These are phyloP conservation scores for Nomada hirtipes DNA, from an alignment of 2,888 invertebrate species.

Conservation along the genomic window DNA sequence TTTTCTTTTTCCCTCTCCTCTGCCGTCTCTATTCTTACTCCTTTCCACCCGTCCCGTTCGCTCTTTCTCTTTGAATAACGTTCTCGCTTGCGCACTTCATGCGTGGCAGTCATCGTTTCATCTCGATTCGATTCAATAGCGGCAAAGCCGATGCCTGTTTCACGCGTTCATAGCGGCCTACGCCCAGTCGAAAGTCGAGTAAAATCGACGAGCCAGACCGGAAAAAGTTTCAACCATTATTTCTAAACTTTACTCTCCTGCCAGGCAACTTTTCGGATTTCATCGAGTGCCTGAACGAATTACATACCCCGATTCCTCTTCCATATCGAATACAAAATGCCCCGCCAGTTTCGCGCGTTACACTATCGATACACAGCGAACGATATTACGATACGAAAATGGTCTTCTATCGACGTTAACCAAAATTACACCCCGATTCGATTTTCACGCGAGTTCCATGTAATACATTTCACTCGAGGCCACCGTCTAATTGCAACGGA, in stretches of 20 bases:
- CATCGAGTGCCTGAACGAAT: not conserved
- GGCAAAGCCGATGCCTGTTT: conserved; percentile 33
- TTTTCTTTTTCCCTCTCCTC: conserved; percentile 42
- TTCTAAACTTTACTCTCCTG: conserved; percentile 28
- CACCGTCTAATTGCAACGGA: no score
- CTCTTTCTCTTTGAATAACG: conserved; percentile 6
- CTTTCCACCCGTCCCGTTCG: conserved; percentile 19
- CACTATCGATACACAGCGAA: not conserved
- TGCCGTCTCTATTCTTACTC: conserved; percentile 20
- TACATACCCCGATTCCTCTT: not conserved
- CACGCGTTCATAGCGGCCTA: conserved; percentile 9
- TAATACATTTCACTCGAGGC: no score
- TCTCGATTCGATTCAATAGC: conserved; percentile 32
- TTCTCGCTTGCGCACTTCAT: conserved; percentile 19
- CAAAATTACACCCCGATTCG: not conserved
- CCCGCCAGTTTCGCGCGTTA: not conserved
- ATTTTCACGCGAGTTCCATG: not conserved
- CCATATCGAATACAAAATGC: not conserved
- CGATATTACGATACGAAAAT: not conserved
- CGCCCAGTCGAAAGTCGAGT: conserved; percentile 19
- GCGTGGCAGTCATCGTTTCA: conserved; percentile 45
- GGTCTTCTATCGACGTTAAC: not conserved
- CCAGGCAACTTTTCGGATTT: conserved; percentile 10
- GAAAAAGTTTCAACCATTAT: conserved; percentile 45
- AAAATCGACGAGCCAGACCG: conserved; percentile 2